These are phyloP conservation scores for Acronicta alni DNA, from an alignment of 2,888 invertebrate species.

Conservation along the genomic window DNA sequence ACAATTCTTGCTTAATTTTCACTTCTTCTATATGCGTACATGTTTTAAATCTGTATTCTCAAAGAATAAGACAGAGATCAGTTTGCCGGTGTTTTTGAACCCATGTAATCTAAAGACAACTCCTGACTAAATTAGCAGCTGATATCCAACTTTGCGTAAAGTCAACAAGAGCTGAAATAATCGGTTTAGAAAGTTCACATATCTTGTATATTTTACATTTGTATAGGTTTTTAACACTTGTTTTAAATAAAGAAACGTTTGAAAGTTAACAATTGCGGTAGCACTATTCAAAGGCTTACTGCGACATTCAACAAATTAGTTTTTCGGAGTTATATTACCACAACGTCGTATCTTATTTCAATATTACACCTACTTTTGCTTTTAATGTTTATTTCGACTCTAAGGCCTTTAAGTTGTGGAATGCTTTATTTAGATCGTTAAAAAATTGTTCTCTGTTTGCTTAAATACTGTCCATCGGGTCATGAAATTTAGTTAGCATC, in stretches of 20 bases:
- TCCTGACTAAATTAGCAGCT: no score
- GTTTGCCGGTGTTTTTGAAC: no score
- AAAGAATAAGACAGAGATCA: no score
- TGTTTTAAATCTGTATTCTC: no score
- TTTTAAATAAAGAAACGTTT: slow-evolving; percentile 25
- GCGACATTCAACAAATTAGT: slow-evolving; percentile 40
- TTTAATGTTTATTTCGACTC: slow-evolving; percentile 34
- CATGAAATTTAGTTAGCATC: no score
- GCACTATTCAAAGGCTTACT: slow-evolving; percentile 38
- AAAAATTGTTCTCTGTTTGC: no score
- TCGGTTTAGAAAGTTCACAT: slow-evolving; percentile 16
- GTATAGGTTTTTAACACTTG: slow-evolving; percentile 9
- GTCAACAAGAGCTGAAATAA: slow-evolving; percentile 2
- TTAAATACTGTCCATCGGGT: no score
- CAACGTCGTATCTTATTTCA: slow-evolving; percentile 17
- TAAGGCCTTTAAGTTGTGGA: slow-evolving; percentile 2
- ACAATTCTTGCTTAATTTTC: no score
- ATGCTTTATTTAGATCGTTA: not conserved
- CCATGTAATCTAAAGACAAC: no score
- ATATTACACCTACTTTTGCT: slow-evolving; percentile 28
- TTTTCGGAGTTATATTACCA: slow-evolving; percentile 13
- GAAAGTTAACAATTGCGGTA: slow-evolving; percentile 22
- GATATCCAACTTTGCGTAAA: not conserved
- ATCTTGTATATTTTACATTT: not conserved
- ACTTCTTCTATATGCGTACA: no score